Percentiles rank a stretch among this genome's conserved stretches.
phyloP scores from a whole-genome alignment of 1,140 invertebrate species.

The Limonius californicus region DNA sequence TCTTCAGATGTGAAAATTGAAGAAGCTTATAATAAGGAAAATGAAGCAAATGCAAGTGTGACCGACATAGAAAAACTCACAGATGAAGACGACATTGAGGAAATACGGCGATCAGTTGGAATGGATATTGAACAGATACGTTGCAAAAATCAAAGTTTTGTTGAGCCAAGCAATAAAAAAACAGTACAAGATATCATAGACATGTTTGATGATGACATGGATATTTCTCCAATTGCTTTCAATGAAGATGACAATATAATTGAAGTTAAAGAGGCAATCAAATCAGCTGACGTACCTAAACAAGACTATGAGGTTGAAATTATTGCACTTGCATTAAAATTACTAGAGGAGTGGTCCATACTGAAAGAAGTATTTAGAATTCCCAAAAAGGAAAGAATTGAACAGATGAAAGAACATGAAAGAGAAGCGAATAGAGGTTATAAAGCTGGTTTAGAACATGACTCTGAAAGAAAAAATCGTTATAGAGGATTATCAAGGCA shows the following conservation, averaged over 20 bases:
- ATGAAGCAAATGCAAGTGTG: constrained; percentile 26
- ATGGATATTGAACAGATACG: constrained; percentile 25
- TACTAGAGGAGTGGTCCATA: constrained; percentile 72
- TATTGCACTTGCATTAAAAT: constrained; percentile 58
- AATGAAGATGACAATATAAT: not conserved
- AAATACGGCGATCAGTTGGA: constrained; percentile 26
- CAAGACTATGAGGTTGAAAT: constrained; percentile 44
- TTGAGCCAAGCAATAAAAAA: not conserved
- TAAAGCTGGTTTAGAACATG: constrained; percentile 39
- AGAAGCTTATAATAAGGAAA: constrained; percentile 18
- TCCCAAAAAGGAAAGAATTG: constrained; percentile 89
- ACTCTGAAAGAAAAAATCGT: constrained; percentile 36
- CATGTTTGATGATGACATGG: constrained; percentile 29
- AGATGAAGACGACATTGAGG: constrained; percentile 19
- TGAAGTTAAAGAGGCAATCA: constrained; percentile 17
- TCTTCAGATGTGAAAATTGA: not conserved
- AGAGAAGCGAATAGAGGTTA: constrained; percentile 68
- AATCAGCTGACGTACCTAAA: constrained; percentile 18
- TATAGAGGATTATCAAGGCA: constrained; percentile 29
- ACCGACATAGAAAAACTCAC: constrained; percentile 19
- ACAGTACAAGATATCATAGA: not conserved
- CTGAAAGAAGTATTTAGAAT: constrained; percentile 89
- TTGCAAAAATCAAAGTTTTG: not conserved
- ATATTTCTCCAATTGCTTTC: constrained; percentile 9
- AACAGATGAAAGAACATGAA: constrained; percentile 91